Percentiles rank a stretch among this genome's conserved stretches.
phyloP scores from a whole-genome alignment of 30 jellyfish, hydroid and myxozoan genomes.

The Calvadosia cruxmelitensis region DNA sequence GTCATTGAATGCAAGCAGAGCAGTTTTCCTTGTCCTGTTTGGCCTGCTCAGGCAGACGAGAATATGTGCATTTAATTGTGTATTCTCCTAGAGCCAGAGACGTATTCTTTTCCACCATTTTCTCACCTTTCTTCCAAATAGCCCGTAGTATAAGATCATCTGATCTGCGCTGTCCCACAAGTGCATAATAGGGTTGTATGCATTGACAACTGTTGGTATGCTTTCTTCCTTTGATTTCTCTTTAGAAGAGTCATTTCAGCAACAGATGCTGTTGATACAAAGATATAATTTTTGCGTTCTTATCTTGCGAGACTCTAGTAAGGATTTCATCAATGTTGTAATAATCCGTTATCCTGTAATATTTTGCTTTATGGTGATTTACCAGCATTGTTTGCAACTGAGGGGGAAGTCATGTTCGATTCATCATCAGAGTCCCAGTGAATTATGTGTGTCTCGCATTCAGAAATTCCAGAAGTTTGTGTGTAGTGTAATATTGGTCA shows the following conservation, averaged over 20 bases:
- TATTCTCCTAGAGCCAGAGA: background rate
- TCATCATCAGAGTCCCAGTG: conserved; percentile 13
- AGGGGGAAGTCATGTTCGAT: background rate
- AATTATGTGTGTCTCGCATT: conserved; percentile 1
- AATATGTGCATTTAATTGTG: background rate
- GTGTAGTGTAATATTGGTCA: conserved; percentile 15
- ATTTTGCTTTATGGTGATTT: conserved; percentile 1
- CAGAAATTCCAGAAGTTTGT: background rate
- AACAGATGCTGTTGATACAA: background rate
- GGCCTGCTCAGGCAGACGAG: background rate
- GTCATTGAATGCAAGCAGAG: background rate
- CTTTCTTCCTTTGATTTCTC: background rate
- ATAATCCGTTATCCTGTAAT: background rate
- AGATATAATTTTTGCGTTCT: conserved; percentile 7
- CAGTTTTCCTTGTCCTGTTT: background rate
- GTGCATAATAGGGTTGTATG: background rate
- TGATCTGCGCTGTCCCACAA: conserved; percentile 33
- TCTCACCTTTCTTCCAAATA: background rate
- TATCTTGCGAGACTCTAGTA: conserved; percentile 4
- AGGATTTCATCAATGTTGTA: background rate
- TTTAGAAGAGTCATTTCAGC: background rate
- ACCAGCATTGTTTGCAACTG: background rate
- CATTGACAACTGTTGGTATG: background rate
- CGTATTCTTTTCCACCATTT: conserved; percentile 13
- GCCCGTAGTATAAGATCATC: conserved; percentile 11